Evolutionary conservation across 2,113 vertebrate species (phyloP).

Genomic region (Phalacrocorax brasilianus): DNA sequence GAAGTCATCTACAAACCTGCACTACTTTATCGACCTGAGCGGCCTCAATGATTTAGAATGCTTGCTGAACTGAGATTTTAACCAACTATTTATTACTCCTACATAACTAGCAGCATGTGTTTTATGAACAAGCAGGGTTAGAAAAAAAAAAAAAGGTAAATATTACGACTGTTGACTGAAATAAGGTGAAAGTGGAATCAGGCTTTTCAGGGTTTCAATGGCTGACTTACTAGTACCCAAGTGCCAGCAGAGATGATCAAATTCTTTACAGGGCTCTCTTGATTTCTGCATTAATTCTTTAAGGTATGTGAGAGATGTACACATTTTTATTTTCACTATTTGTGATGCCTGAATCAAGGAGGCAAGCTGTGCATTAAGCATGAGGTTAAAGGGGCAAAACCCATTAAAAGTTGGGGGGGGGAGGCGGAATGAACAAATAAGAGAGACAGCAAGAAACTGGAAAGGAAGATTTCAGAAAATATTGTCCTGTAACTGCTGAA

Average conservation of each 20-base stretch:
- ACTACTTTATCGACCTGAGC: background rate
- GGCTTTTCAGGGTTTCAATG: background rate
- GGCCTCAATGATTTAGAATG: background rate
- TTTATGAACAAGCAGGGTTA: background rate
- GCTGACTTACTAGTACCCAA: background rate
- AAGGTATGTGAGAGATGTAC: rapidly evolving
- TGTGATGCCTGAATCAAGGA: background rate
- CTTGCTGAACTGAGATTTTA: background rate
- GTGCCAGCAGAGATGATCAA: background rate
- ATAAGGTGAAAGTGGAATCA: background rate
- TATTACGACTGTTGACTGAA: background rate
- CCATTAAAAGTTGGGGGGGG: too few species aligned
- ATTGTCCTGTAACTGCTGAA: background rate
- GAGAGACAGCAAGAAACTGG: rapidly evolving
- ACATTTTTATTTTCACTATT: background rate
- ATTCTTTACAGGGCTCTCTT: background rate
- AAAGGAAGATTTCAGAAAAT: rapidly evolving
- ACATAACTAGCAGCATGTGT: background rate
- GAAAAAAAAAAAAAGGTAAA: too few species aligned
- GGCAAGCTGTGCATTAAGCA: rapidly evolving
- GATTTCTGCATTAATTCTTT: background rate
- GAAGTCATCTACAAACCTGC: background rate
- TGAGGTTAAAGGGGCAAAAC: background rate
- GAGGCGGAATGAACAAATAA: background rate
- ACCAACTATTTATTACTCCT: rapidly evolving